Conservation (phyloP, 2,888 invertebrate species). For the Prosapia bicincta region DNA sequence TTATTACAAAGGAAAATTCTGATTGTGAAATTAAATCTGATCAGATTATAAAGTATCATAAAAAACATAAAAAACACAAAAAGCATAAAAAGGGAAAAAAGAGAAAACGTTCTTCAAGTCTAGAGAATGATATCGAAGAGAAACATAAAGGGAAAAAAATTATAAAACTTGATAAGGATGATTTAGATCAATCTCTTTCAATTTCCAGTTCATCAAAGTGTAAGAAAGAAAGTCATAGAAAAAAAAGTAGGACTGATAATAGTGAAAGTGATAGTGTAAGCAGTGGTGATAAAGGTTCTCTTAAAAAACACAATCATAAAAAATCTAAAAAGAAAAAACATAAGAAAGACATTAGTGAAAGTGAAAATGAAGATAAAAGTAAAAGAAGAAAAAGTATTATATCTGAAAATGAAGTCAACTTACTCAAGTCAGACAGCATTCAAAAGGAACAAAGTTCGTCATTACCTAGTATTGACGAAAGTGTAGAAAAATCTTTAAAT, state of each 20-base stretch:
- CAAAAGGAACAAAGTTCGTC: too few species aligned
- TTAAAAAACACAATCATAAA: constrained; percentile 45
- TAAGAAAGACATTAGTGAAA: constrained; percentile 35
- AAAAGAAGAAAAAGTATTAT: neutral
- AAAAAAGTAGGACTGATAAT: constrained; percentile 19
- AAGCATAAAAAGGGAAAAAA: constrained; percentile 17
- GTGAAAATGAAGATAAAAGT: neutral
- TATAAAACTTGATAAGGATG: constrained; percentile 42
- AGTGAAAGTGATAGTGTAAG: constrained; percentile 43
- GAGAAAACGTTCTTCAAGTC: constrained; percentile 47
- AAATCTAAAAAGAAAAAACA: constrained; percentile 44
- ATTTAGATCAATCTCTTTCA: constrained; percentile 19
- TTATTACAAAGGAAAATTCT: neutral
- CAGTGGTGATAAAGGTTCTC: constrained; percentile 41
- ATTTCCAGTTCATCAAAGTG: neutral
- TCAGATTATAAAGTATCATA: constrained; percentile 9
- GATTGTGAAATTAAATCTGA: neutral
- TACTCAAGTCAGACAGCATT: neutral
- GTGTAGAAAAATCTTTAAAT: neutral
- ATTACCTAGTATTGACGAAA: too few species aligned
- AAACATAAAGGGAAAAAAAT: constrained; percentile 46
- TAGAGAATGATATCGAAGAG: constrained; percentile 35
- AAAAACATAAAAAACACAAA: constrained; percentile 18
- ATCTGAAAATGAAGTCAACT: neutral
- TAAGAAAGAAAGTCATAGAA: constrained; percentile 9